Base-by-base conservation (phyloP, 92 coral and sea anemone species). In the Phenganax stokvisi region DNA sequence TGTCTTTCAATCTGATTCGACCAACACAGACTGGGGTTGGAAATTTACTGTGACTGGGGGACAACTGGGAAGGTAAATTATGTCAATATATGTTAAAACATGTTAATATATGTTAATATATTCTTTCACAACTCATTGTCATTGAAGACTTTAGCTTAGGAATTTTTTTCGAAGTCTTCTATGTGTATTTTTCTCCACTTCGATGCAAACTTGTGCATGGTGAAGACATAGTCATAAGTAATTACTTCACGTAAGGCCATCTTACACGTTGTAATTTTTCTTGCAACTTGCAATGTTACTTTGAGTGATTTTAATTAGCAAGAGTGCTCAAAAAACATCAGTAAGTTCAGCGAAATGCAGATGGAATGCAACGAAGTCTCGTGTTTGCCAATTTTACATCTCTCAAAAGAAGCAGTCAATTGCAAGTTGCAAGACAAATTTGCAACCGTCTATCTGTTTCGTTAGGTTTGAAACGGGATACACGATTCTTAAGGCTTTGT, bases 11-110 rank as follows among this genome's bases (percentile, higher is more conserved):
- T 92, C 98, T 25, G 98, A 94, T 82, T 90, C 96, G 72, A 92
- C 92, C 73, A 94, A 89, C 83, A 94, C 89, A 65, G 98, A 94
- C 87, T 94, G 98, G 98, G 98, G 98, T 47, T 94, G 97, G 97
- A 94, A 94, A 84, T 92, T 94, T 80, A 92, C 91, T 10, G 98
- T 92, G 29, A 90, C 97, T 71, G 98, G 98, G 51, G 98, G 98
- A 12, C 98, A 94, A 64, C 90, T 92, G 59, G 98, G 98, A 85
- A 90, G 98, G 98, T 94, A 75, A 81, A 8, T 8, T 17, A 12
- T 9, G 12, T 13, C 7, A 72, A 47, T 7, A 30, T 30, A 37
- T 37, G 47, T 37, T 37, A 37, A 37, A 1, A 37, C 5, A 37
- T 37, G 47, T 37, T 37, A 37, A 37, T 37, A 37, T 37, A 37